A percentile compares a stretch with the other conserved stretches of the same genome.
Conservation (phyloP, 2,113 vertebrate genomes). For the Stegastes partitus region DNA sequence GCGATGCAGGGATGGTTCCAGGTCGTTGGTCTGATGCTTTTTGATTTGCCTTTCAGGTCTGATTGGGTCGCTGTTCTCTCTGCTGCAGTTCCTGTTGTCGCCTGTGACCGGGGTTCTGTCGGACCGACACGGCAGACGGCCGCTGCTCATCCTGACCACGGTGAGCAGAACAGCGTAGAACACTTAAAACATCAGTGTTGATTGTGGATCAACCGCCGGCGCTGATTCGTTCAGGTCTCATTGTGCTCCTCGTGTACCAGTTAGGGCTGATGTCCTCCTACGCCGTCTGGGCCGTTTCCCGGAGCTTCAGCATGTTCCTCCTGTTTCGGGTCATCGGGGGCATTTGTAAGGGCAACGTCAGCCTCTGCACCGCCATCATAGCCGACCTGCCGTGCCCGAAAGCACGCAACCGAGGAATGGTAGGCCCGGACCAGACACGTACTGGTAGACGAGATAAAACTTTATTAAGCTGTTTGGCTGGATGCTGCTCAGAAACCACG, state of each 20-base stretch:
- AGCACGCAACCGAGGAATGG: constrained; percentile 94
- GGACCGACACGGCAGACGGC: constrained; percentile 90
- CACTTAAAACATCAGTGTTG: not conserved
- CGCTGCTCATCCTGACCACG: constrained; percentile 89
- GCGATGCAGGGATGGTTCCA: not conserved
- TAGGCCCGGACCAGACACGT: constrained; percentile 78
- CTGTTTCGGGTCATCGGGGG: constrained; percentile 93
- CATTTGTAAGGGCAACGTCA: constrained; percentile 95
- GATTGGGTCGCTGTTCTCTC: constrained; percentile 93
- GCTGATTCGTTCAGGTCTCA: constrained; percentile 15
- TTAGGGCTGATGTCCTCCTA: constrained; percentile 91
- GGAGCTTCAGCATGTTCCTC: constrained; percentile 92
- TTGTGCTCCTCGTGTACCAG: constrained; percentile 80
- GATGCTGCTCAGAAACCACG: no score
- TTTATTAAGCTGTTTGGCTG: not conserved
- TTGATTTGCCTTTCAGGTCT: constrained; percentile 84
- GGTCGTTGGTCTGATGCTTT: constrained; percentile 8
- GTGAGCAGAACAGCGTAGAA: constrained; percentile 76
- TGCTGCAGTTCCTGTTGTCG: constrained; percentile 93
- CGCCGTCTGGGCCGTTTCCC: constrained; percentile 91
- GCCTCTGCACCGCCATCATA: constrained; percentile 92
- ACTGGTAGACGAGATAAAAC: no score
- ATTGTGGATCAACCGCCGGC: not conserved
- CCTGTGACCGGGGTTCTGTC: constrained; percentile 92
- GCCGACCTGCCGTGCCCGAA: constrained; percentile 91